Percentiles rank a stretch among this genome's conserved stretches.
These are phyloP conservation scores for Anoura caudifer DNA, from an alignment of 2,113 vertebrate genomes.

Conservation along the genomic window DNA sequence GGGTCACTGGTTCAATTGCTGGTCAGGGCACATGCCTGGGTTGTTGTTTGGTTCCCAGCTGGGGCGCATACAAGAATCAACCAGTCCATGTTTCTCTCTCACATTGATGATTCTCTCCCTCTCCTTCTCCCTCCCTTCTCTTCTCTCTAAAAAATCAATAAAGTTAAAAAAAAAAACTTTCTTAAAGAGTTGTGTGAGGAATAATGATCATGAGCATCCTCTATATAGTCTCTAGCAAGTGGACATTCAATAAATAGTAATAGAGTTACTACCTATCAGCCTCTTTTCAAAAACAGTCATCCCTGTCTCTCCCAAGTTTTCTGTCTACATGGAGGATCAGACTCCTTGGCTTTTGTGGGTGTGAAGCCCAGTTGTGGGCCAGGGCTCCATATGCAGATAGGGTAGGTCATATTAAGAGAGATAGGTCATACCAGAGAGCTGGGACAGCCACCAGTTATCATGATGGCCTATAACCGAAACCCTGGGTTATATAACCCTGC, in stretches of 20 bases:
- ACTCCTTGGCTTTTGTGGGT: neutral
- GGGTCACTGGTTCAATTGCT: too few relatives aligned
- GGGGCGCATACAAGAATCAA: too few relatives aligned
- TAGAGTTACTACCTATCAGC: neutral
- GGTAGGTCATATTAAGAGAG: neutral
- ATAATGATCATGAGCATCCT: neutral
- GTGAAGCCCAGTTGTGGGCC: neutral
- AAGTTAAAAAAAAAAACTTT: neutral
- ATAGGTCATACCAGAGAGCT: neutral
- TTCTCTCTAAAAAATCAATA: too few relatives aligned
- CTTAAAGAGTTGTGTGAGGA: neutral
- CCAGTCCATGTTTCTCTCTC: too few relatives aligned
- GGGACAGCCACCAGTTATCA: neutral
- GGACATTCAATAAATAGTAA: neutral
- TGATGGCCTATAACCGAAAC: neutral
- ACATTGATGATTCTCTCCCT: too few relatives aligned
- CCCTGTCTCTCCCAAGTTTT: neutral
- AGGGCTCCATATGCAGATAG: neutral
- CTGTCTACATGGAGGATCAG: neutral
- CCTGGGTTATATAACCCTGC: neutral
- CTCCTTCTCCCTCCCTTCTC: too few relatives aligned
- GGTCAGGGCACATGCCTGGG: too few relatives aligned
- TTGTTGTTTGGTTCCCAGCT: too few relatives aligned
- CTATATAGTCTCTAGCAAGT: neutral
- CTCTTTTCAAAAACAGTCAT: conserved; percentile 15